These are phyloP conservation scores for Tupiocoris notatus DNA, from an alignment of 2,888 invertebrate genomes.

Conservation along the genomic window DNA sequence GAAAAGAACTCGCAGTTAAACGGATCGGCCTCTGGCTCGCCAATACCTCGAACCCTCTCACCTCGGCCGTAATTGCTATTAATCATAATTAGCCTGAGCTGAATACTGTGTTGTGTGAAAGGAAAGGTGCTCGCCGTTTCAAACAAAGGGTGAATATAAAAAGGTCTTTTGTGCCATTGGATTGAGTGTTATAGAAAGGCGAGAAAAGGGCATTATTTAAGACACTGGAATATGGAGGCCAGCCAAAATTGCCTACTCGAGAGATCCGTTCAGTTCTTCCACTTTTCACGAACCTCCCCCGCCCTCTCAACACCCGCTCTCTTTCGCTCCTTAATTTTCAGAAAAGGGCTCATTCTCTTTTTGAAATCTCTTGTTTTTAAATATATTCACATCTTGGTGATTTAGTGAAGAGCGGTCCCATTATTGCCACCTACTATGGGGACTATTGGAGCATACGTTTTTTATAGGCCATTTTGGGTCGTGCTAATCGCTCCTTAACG, in stretches of 20 bases:
- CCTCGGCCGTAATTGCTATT: slow-evolving; percentile 18
- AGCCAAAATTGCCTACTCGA: slow-evolving; percentile 44
- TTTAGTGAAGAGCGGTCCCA: slow-evolving; percentile 44
- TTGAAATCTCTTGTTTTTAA: slow-evolving; percentile 44
- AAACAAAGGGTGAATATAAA: slow-evolving; percentile 35
- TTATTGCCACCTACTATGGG: slow-evolving; percentile 46
- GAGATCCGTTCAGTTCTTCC: not conserved
- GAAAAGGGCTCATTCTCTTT: slow-evolving; percentile 39
- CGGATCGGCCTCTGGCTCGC: not conserved
- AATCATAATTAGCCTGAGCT: slow-evolving; percentile 23
- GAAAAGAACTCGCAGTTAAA: not conserved
- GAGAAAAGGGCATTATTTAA: slow-evolving; percentile 41
- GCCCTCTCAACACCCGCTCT: slow-evolving; percentile 1
- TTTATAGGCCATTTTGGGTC: slow-evolving; percentile 48
- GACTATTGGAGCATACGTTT: slow-evolving; percentile 47
- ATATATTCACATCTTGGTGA: slow-evolving; percentile 44
- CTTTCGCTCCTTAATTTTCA: slow-evolving; percentile 44
- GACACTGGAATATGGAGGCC: slow-evolving; percentile 40
- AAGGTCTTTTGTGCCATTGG: slow-evolving; percentile 38
- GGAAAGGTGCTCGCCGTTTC: slow-evolving; percentile 8
- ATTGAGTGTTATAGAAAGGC: slow-evolving; percentile 42
- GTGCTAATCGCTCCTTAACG: slow-evolving; percentile 43
- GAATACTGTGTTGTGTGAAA: slow-evolving; percentile 23
- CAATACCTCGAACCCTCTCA: not conserved
- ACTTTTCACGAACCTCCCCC: not conserved